Percentiles rank a stretch among this genome's conserved stretches.
phyloP scores from a whole-genome alignment of 1,140 invertebrate genomes.

The Neocloeon triangulifer region DNA sequence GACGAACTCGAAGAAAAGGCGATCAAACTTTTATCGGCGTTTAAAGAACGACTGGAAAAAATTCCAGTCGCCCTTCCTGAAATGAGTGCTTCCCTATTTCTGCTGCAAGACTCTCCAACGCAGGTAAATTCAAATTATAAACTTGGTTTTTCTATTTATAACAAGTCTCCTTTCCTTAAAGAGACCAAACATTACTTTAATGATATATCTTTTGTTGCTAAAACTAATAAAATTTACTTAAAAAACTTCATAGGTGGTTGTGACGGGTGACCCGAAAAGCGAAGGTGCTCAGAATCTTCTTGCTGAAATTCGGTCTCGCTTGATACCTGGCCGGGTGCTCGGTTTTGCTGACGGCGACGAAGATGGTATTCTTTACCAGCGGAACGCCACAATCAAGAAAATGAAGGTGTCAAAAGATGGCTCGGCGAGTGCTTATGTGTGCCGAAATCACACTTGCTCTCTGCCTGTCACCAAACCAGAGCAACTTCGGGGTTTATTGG shows the following conservation, averaged over 20 bases:
- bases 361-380: conserved; percentile 16
- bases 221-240: too few relatives aligned
- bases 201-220: too few relatives aligned
- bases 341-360: conserved; percentile 30
- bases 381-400: conserved; percentile 4
- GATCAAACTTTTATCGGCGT: conserved; percentile 33
- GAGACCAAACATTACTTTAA: too few relatives aligned
- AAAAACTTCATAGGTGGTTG: conserved; percentile 40
- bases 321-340: conserved; percentile 45
- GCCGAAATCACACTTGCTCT: conserved; percentile 52
- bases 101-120: conserved; percentile 36
- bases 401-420: conserved; percentile 23
- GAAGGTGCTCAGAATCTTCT: conserved; percentile 38
- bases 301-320: conserved; percentile 33
- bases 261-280: conserved; percentile 29
- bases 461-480: conserved; percentile 48
- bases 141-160: not conserved
- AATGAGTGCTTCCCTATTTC: conserved; percentile 50
- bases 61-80: conserved; percentile 47
- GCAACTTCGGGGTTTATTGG: conserved; percentile 35
- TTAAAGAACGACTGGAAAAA: conserved; percentile 28
- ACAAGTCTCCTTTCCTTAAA: too few relatives aligned
- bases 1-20: conserved; percentile 24
- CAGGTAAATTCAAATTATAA: conserved; percentile 23
- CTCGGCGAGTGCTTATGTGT: conserved; percentile 54